Conservation (phyloP, 2,797 vertebrate species). For the Enteromius paludinosus region DNA sequence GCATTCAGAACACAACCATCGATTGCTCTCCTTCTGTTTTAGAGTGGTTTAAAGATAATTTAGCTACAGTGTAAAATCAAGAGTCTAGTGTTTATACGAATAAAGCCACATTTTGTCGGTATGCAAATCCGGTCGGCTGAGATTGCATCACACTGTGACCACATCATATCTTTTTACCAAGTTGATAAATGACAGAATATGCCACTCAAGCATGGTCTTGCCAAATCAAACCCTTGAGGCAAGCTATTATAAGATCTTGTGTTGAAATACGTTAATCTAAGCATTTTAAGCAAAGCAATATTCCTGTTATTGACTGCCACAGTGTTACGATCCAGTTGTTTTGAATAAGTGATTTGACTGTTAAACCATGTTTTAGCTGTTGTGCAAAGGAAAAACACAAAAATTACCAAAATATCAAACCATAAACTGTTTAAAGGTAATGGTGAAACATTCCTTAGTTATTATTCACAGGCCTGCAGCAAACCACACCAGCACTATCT, state of each 20-base stretch:
- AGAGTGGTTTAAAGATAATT: not conserved
- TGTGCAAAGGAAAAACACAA: conserved; percentile 49
- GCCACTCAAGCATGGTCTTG: not conserved
- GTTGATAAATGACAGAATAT: not conserved
- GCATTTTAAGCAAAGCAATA: not conserved
- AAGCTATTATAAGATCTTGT: no score
- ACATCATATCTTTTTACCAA: not conserved
- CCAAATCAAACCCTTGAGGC: not conserved
- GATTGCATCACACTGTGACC: not conserved
- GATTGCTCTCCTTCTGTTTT: not conserved
- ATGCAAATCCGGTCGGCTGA: not conserved
- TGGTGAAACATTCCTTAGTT: not conserved
- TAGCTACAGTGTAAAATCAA: not conserved
- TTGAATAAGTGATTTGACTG: not conserved
- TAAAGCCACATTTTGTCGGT: not conserved
- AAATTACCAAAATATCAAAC: conserved; percentile 34
- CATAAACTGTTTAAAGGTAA: not conserved
- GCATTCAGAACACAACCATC: not conserved
- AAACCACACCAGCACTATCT: conserved; percentile 64
- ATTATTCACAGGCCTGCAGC: not conserved
- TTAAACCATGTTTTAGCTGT: conserved; percentile 41
- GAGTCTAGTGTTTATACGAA: not conserved
- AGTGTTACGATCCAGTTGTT: not conserved
- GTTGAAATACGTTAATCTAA: not conserved
- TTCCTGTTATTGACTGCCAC: not conserved